Percentiles rank a stretch among this genome's conserved stretches.
phyloP scores from a whole-genome alignment of 1,140 invertebrate species.

The Episyrphus balteatus region DNA sequence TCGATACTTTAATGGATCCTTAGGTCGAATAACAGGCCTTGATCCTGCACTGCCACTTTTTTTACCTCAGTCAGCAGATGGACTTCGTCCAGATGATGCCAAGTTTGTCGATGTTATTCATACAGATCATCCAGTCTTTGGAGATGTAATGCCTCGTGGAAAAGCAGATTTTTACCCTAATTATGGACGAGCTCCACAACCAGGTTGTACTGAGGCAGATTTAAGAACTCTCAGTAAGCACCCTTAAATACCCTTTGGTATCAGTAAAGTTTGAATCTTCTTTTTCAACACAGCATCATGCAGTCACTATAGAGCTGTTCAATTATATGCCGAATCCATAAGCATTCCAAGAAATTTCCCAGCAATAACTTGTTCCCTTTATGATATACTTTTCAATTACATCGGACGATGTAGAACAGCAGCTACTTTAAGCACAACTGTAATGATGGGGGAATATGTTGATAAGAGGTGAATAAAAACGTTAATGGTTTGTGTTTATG shows the following conservation, averaged over 20 bases:
- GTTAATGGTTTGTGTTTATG: not conserved
- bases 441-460: constrained; percentile 24
- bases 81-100: constrained; percentile 38
- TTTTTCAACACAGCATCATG: constrained; percentile 6
- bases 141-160: constrained; percentile 42
- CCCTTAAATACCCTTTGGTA: constrained; percentile 20
- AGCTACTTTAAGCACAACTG: not conserved
- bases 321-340: constrained; percentile 27
- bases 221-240: constrained; percentile 26
- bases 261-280: rapidly evolving
- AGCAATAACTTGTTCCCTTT: constrained; percentile 14
- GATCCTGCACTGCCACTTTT: constrained; percentile 52
- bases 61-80: constrained; percentile 32
- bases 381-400: constrained; percentile 4
- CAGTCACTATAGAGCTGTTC: constrained; percentile 29
- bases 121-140: constrained; percentile 46
- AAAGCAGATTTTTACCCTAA: constrained; percentile 55
- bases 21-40: constrained; percentile 43
- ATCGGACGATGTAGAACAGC: not conserved
- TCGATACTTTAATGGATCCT: constrained; percentile 35
- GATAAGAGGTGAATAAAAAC: constrained; percentile 14
- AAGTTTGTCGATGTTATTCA: constrained; percentile 47
- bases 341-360: constrained; percentile 22
- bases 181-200: constrained; percentile 46
- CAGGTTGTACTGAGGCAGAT: constrained; percentile 44